Evolutionary conservation across 1,140 invertebrate genomes (phyloP).

Genomic region (Octopus bimaculoides): DNA sequence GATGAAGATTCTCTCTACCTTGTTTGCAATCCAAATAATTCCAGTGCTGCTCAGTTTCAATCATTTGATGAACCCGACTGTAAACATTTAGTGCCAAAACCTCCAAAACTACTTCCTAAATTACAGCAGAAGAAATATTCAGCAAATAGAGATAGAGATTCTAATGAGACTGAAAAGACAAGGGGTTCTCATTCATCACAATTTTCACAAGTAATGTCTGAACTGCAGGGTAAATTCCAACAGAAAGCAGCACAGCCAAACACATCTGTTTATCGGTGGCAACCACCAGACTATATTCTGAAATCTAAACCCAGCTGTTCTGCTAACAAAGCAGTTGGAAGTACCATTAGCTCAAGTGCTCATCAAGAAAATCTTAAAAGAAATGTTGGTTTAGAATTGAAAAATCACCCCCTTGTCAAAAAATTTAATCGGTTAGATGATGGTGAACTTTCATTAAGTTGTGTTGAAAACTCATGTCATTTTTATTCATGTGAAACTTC

Average conservation of each 20-base stretch:
- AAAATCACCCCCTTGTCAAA: not conserved
- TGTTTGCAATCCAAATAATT: too few species aligned
- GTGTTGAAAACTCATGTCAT: too few species aligned
- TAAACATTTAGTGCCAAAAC: too few species aligned
- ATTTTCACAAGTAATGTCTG: not conserved
- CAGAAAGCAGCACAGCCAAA: not conserved
- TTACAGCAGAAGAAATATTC: too few species aligned
- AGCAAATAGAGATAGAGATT: not conserved
- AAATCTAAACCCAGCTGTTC: not conserved
- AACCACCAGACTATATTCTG: not conserved
- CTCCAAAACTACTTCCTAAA: too few species aligned
- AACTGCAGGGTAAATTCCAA: not conserved
- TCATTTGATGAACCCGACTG: too few species aligned
- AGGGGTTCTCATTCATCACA: not conserved
- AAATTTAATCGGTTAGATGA: not conserved
- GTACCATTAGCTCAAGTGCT: too few species aligned
- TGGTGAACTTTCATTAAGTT: too few species aligned
- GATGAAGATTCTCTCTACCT: too few species aligned
- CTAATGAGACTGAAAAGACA: not conserved
- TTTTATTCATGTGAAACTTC: too few species aligned
- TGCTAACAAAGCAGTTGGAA: too few species aligned
- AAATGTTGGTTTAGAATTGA: conserved; percentile 2
- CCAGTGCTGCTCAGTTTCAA: too few species aligned
- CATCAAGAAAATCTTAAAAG: not conserved
- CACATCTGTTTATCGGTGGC: not conserved